phyloP scores from a whole-genome alignment of 2,888 invertebrate species.

The Philaethria dido region DNA sequence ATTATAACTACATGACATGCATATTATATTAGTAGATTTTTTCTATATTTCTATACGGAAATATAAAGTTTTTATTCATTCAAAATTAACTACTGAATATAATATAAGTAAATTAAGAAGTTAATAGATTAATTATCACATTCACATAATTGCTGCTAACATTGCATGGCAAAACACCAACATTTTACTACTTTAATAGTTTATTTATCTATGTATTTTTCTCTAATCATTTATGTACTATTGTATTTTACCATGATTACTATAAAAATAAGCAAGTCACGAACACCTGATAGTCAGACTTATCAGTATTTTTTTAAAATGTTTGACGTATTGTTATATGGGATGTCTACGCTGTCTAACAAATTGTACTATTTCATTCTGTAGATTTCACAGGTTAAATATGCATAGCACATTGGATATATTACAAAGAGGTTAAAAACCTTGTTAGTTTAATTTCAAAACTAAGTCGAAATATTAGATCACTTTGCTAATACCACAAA shows the following conservation, averaged over 20 bases:
- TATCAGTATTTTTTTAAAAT: background rate
- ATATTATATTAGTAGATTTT: background rate
- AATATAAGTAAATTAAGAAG: too few relatives aligned
- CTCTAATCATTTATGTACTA: background rate
- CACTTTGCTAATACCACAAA: background rate
- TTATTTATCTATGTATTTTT: background rate
- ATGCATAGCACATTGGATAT: too few relatives aligned
- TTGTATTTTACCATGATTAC: background rate
- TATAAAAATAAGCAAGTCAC: background rate
- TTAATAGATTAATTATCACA: too few relatives aligned
- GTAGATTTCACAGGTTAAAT: too few relatives aligned
- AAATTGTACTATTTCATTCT: too few relatives aligned
- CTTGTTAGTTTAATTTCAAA: too few relatives aligned
- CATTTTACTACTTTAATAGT: background rate
- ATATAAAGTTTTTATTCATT: background rate
- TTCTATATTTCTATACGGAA: background rate
- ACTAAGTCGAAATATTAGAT: too few relatives aligned
- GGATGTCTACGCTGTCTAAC: too few relatives aligned
- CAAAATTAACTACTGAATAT: background rate
- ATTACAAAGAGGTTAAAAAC: too few relatives aligned
- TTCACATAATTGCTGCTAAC: too few relatives aligned
- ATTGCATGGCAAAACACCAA: too few relatives aligned
- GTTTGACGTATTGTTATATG: too few relatives aligned
- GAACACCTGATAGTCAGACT: background rate
- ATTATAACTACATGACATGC: background rate